Percentiles rank a stretch among this genome's conserved stretches.
Conservation (phyloP, 2,113 vertebrate genomes). For the Actinemys pallida region DNA sequence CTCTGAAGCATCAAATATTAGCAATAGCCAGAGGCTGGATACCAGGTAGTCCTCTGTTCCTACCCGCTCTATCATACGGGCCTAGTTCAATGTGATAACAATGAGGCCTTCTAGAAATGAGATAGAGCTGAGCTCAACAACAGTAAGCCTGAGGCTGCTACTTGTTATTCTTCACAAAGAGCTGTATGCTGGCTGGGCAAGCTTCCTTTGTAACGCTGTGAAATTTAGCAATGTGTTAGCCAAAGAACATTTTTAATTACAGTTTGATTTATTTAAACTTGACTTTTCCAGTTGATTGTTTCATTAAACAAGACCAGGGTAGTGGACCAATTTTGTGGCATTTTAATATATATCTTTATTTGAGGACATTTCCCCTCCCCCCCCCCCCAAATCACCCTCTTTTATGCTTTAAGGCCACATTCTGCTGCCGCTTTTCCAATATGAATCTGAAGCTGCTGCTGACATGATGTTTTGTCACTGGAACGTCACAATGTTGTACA, state of each 20-base stretch:
- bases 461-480: not conserved
- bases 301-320: conserved; percentile 1
- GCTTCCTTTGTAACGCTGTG: not conserved
- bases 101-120: not conserved
- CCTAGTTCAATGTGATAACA: not conserved
- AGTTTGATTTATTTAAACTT: not conserved
- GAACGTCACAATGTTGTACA: not conserved
- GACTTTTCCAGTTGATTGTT: not conserved
- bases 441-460: not conserved
- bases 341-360: not conserved
- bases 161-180: rapidly evolving
- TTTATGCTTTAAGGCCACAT: not conserved
- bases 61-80: not conserved
- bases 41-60: conserved; percentile 23
- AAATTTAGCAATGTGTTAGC: not conserved
- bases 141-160: not conserved
- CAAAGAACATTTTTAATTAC: not conserved
- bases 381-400: not conserved
- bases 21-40: not conserved
- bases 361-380: not conserved
- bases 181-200: not conserved
- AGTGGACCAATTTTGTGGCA: not conserved
- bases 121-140: not conserved
- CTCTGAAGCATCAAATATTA: not conserved
- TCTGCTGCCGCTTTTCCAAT: not conserved